phyloP scores from a whole-genome alignment of 2,797 vertebrate species.

The Jordanella pulchra region DNA sequence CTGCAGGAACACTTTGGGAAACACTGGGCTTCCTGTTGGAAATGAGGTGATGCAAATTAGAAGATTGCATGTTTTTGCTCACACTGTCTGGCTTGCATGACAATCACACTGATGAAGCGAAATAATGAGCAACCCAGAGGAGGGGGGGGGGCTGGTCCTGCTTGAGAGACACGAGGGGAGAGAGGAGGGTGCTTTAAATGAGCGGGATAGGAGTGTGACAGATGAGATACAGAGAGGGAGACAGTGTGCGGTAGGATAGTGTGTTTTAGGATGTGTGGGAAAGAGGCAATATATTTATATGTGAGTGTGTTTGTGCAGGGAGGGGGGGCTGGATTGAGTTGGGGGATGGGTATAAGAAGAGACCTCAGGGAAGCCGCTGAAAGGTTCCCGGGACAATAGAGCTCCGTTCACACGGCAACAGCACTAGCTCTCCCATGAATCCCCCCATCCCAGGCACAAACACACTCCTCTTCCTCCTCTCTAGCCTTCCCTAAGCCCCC shows the following conservation, averaged over 20 bases:
- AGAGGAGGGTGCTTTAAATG: constrained; percentile 33
- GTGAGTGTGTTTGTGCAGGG: constrained; percentile 28
- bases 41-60: constrained; percentile 58
- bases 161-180: constrained; percentile 51
- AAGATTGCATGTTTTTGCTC: constrained; percentile 63
- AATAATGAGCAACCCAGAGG: constrained; percentile 67
- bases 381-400: constrained; percentile 85
- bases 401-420: constrained; percentile 85
- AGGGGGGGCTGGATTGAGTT: constrained; percentile 40
- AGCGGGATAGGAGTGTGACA: constrained; percentile 37
- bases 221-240: constrained; percentile 36
- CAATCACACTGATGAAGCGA: constrained; percentile 74
- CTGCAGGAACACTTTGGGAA: constrained; percentile 32
- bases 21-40: constrained; percentile 6
- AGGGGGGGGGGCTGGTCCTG: constrained; percentile 19
- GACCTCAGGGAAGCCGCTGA: constrained; percentile 83
- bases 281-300: constrained; percentile 38
- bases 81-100: constrained; percentile 65
- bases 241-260: constrained; percentile 15
- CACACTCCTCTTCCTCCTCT: constrained; percentile 43
- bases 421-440: constrained; percentile 80
- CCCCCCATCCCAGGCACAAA: constrained; percentile 40
- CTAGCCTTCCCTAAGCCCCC: constrained; percentile 69
- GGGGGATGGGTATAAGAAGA: constrained; percentile 70
- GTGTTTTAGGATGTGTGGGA: constrained; percentile 40